A percentile compares a stretch with the other conserved stretches of the same genome.
These are phyloP conservation scores for Podarcis siculus DNA, from an alignment of 2,797 vertebrate genomes.

Conservation along the genomic window DNA sequence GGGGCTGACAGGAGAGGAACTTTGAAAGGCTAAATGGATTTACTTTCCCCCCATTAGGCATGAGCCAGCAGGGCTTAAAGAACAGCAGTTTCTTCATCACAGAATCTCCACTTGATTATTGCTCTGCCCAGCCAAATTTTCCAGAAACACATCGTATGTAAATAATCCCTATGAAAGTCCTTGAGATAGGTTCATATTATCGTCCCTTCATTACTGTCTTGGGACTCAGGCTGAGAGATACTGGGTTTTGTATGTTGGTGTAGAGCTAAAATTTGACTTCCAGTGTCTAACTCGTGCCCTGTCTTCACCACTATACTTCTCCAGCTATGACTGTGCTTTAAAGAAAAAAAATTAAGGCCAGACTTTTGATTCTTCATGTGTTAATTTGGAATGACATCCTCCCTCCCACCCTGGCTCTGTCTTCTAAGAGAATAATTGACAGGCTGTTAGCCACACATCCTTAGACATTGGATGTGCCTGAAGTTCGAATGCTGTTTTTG, in stretches of 20 bases:
- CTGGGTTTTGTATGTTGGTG: background rate
- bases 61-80: no score
- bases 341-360: background rate
- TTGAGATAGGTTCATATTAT: background rate
- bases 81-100: no score
- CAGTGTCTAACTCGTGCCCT: no score
- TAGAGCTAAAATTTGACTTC: background rate
- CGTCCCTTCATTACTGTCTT: background rate
- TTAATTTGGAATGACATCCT: background rate
- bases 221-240: background rate
- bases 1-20: no score
- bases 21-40: no score
- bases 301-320: background rate
- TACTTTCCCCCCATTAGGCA: no score
- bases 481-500: constrained; percentile 32
- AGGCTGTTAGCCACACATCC: background rate
- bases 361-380: background rate
- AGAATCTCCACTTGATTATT: no score
- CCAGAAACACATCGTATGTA: background rate
- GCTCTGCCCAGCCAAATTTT: background rate
- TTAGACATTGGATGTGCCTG: background rate
- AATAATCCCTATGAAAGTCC: background rate
- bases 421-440: background rate
- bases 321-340: background rate
- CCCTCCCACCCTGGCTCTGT: background rate